Evolutionary conservation across 2,888 invertebrate genomes (phyloP).

Genomic region (Autographa gamma): DNA sequence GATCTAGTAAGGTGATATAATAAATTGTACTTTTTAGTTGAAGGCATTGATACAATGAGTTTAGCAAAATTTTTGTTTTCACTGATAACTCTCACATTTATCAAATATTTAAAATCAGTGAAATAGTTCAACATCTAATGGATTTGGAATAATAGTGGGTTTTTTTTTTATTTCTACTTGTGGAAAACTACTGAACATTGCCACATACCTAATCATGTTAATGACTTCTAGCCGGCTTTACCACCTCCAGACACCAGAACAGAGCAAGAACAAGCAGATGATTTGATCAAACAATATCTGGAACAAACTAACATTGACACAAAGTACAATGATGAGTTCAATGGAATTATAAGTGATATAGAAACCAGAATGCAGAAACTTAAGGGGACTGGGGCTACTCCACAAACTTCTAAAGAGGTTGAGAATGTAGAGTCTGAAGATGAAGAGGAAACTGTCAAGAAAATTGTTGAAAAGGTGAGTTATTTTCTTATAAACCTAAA

Average conservation of each 20-base stretch:
- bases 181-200: too few relatives aligned
- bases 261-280: conserved; percentile 92
- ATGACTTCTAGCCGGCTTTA: conserved; percentile 75
- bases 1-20: conserved; percentile 70
- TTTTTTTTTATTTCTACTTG: too few relatives aligned
- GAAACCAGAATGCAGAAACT: conserved; percentile 76
- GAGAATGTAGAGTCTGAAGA: conserved; percentile 68
- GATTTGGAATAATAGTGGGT: too few relatives aligned
- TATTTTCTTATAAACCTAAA: too few relatives aligned
- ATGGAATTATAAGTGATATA: conserved; percentile 76
- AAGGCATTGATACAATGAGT: not conserved
- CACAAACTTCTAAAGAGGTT: conserved; percentile 26
- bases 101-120: too few relatives aligned
- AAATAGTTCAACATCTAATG: too few relatives aligned
- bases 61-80: not conserved
- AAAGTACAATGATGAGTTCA: conserved; percentile 78
- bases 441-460: conserved; percentile 76
- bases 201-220: too few relatives aligned
- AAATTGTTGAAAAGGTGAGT: conserved; percentile 80
- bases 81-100: not conserved
- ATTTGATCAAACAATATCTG: conserved; percentile 90
- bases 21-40: not conserved
- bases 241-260: conserved; percentile 89
- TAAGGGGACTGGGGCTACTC: conserved; percentile 59
- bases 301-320: conserved; percentile 85